Conservation (phyloP, 2,888 invertebrate species). For the Neocrepidodera transversa region DNA sequence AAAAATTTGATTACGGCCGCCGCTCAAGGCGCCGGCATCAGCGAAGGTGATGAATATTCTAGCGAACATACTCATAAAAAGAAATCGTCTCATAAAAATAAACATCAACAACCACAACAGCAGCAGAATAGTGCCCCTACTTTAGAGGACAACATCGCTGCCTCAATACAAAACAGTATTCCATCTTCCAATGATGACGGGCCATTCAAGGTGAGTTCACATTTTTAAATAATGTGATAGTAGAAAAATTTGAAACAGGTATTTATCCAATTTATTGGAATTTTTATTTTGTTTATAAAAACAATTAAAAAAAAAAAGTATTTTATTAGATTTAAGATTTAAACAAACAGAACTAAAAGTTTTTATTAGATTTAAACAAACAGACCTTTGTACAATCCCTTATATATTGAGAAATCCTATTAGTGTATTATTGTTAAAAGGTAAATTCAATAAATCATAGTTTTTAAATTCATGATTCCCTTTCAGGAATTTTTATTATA, state of each 20-base stretch:
- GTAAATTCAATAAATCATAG: too few species aligned
- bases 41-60: slow-evolving; percentile 66
- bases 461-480: too few species aligned
- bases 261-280: too few species aligned
- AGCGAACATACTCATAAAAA: slow-evolving; percentile 44
- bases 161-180: slow-evolving; percentile 62
- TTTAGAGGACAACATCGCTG: slow-evolving; percentile 60
- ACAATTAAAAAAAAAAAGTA: too few species aligned
- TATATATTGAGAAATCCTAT: too few species aligned
- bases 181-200: slow-evolving; percentile 63
- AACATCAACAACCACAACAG: slow-evolving; percentile 31
- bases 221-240: background rate
- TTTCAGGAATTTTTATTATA: too few species aligned
- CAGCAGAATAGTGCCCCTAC: slow-evolving; percentile 50
- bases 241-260: background rate
- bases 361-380: too few species aligned
- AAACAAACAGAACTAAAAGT: too few species aligned
- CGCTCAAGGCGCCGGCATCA: slow-evolving; percentile 65
- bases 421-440: too few species aligned
- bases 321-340: too few species aligned
- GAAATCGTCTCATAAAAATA: slow-evolving; percentile 44
- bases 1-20: slow-evolving; percentile 60
- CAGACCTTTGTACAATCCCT: too few species aligned
- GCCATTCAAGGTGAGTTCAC: slow-evolving; percentile 66
- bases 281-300: too few species aligned